Base-by-base conservation (phyloP, 2,888 invertebrate species). In the Atethmia centrago region DNA sequence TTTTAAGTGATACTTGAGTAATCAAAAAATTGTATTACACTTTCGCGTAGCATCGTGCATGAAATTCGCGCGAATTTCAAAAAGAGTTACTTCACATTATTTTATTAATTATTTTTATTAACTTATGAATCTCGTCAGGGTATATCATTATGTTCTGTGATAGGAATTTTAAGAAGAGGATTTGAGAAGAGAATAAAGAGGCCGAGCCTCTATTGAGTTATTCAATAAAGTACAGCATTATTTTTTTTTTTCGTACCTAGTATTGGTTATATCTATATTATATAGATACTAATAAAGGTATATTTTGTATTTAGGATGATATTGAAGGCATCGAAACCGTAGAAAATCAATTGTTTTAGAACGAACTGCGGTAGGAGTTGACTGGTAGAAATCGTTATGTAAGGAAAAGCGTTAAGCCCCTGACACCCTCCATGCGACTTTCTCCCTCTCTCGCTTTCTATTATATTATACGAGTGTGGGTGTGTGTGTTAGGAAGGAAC, bases 21-120 rank as follows among this genome's bases (percentile, higher is more conserved):
- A 5, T 53, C n/a, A 45, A n/a, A 12, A 28, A 25, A n/a, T 10
- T 16, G 3, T 21, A 47, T n/a, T 28, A 49, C 16, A 59, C 7
- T 40, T 36, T 53, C 56, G 19, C 4, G 8, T 31, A 28, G 1
- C 14, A n/a, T 31, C 28, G 16, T 53, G 31, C 31, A n/a, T n/a
- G n/a, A 62, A 68, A 63, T 25, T 47, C 25, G 68, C 63, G 47
- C 71, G 62, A 47, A 58, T 42, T 80, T 80, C 56, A 8, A 77
- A 82, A 63, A 42, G 19, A 45, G 10, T 36, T 75, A 1, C 2
- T 36, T 31, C 2, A 10, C 7, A 19, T 3, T 4, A 21, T 3
- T 36, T 0, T 5, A 1, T 40, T 12, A 25, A n/a, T 8, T 25
- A 5, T 10, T 31, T 31, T 10, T 40, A n/a, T n/a, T n/a, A n/a